Evolutionary conservation across 2,113 vertebrate species (phyloP).

Genomic region (Ophthalmolycus amberensis): DNA sequence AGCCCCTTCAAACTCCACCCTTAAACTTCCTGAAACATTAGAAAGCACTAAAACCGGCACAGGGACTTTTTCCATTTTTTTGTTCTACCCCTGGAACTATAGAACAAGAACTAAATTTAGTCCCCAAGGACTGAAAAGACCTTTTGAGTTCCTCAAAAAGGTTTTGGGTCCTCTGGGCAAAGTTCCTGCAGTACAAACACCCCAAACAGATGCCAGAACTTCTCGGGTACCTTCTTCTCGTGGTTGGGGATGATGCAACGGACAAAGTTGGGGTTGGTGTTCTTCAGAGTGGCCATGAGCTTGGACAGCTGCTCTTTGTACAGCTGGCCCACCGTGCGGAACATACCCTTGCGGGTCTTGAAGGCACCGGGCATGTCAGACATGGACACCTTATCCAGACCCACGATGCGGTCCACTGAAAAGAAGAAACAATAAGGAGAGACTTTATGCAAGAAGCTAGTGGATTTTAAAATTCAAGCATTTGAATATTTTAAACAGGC

Average conservation of each 20-base stretch:
- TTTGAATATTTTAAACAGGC: conserved; percentile 24
- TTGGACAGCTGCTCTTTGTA: conserved; percentile 98
- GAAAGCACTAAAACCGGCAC: neutral
- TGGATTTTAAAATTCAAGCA: neutral
- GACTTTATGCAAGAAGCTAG: neutral
- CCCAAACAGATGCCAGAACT: neutral
- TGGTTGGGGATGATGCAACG: conserved; percentile 99
- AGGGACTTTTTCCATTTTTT: too few relatives aligned
- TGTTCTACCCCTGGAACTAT: neutral
- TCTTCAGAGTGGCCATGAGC: conserved; percentile 96
- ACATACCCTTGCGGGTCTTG: conserved; percentile 98
- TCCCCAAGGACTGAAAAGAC: too few relatives aligned
- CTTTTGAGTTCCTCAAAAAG: neutral
- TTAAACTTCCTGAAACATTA: neutral
- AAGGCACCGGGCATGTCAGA: conserved; percentile 94
- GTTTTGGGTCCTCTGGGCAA: neutral
- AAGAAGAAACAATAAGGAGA: conserved; percentile 11
- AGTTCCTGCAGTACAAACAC: neutral
- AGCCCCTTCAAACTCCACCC: neutral
- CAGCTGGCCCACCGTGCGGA: conserved; percentile 96
- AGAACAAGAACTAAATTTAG: neutral
- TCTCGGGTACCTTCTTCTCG: conserved; percentile 91
- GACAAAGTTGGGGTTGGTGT: conserved; percentile 99
- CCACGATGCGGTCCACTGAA: conserved; percentile 96
- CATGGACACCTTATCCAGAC: conserved; percentile 98